Evolutionary conservation across 53 echinoderm and acorn worm species (phyloP).

Genomic region (Luidia sarsii): DNA sequence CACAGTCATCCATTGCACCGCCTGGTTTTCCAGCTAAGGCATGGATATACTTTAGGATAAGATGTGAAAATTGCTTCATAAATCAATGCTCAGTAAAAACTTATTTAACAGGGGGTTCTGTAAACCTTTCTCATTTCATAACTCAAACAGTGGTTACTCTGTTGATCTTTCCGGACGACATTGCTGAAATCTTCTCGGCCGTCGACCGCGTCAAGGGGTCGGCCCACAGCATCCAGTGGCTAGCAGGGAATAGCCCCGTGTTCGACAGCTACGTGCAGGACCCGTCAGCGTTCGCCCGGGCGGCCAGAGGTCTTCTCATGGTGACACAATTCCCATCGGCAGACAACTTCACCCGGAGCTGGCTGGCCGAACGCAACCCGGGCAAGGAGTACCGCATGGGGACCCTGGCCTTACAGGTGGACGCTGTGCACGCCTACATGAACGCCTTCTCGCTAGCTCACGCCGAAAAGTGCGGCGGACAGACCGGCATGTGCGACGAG

Average conservation of each 20-base stretch:
- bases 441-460: conserved; percentile 53
- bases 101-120: too few relatives aligned
- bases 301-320: conserved; percentile 48
- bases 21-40: too few relatives aligned
- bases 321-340: conserved; percentile 29
- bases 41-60: too few relatives aligned
- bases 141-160: conserved; percentile 58
- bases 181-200: too few relatives aligned
- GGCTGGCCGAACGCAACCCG: conserved; percentile 20
- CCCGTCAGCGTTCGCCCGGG: conserved; percentile 8
- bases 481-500: conserved; percentile 37
- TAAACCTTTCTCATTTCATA: too few relatives aligned
- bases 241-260: conserved; percentile 18
- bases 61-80: too few relatives aligned
- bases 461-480: conserved; percentile 42
- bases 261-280: background rate
- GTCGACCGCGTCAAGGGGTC: conserved; percentile 46
- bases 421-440: conserved; percentile 54
- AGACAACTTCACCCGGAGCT: background rate
- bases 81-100: too few relatives aligned
- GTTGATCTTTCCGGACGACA: conserved; percentile 39
- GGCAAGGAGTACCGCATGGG: background rate
- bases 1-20: too few relatives aligned
- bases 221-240: conserved; percentile 51
- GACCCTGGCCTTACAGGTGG: too few relatives aligned